These are phyloP conservation scores for Aldabrachelys gigantea DNA, from an alignment of 2,113 vertebrate genomes.

Conservation along the genomic window DNA sequence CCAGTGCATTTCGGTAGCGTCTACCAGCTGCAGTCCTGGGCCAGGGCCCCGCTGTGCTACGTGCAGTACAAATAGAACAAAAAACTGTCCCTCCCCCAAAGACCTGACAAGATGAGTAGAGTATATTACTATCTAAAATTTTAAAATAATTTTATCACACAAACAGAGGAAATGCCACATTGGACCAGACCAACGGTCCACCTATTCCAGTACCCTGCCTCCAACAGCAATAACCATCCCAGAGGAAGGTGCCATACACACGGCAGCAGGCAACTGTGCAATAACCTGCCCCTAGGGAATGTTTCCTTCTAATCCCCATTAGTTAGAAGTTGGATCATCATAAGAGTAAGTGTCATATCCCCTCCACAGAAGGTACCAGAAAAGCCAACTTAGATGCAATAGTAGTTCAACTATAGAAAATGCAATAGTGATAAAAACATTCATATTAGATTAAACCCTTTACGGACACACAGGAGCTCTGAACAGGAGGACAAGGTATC, in stretches of 20 bases:
- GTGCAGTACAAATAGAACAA: neutral
- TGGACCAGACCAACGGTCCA: neutral
- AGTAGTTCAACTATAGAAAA: neutral
- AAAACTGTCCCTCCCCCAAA: neutral
- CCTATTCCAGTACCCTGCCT: neutral
- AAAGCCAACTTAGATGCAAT: conserved; percentile 13
- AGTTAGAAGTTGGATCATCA: neutral
- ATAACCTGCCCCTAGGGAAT: neutral
- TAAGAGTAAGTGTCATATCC: neutral
- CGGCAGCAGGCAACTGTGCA: neutral
- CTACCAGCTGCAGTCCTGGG: neutral
- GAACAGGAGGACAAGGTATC: neutral
- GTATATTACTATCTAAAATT: neutral
- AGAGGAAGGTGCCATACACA: neutral
- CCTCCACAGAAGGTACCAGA: conserved; percentile 13
- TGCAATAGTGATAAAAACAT: neutral
- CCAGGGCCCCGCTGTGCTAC: neutral
- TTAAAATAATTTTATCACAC: neutral
- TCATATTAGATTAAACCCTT: neutral
- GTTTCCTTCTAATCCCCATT: neutral
- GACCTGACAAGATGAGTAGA: neutral
- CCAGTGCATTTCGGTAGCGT: neutral
- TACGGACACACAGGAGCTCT: neutral
- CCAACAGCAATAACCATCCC: neutral
- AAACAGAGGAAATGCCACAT: neutral